Evolutionary conservation across 92 coral and sea anemone genomes (phyloP).

Genomic region (Palythoa caribaeorum): DNA sequence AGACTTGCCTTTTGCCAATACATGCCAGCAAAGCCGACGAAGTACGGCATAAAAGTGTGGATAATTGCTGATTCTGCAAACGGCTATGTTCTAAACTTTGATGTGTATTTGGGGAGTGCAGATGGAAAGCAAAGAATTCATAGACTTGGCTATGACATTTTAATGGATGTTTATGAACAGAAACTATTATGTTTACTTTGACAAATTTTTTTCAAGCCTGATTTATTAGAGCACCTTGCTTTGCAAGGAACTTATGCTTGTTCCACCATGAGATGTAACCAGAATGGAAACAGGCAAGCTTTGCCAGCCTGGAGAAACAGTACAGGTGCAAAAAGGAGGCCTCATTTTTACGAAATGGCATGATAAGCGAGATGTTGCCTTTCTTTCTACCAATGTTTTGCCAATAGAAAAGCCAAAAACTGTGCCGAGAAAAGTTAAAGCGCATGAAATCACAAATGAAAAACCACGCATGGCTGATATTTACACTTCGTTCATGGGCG

Average conservation of each 20-base stretch:
- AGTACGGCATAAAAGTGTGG: no score
- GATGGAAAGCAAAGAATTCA: not conserved
- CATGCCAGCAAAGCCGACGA: no score
- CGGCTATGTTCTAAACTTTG: no score
- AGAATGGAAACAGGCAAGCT: not conserved
- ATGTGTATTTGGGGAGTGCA: not conserved
- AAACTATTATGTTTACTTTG: not conserved
- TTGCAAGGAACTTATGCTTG: not conserved
- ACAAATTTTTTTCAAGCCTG: not conserved
- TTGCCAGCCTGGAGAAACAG: not conserved
- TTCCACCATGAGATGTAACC: not conserved
- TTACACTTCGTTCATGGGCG: conserved; percentile 4
- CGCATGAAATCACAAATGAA: not conserved
- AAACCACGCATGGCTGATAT: not conserved
- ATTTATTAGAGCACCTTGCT: not conserved
- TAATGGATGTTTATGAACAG: not conserved
- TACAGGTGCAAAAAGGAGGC: not conserved
- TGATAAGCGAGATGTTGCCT: not conserved
- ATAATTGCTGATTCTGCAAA: no score
- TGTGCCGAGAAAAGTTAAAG: not conserved
- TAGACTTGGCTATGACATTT: not conserved
- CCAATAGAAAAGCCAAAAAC: not conserved
- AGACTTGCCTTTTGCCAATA: no score
- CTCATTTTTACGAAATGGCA: not conserved
- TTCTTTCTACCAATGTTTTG: not conserved